Conservation (phyloP, 1,140 invertebrate species). For the Hylyphantes graminicola region DNA sequence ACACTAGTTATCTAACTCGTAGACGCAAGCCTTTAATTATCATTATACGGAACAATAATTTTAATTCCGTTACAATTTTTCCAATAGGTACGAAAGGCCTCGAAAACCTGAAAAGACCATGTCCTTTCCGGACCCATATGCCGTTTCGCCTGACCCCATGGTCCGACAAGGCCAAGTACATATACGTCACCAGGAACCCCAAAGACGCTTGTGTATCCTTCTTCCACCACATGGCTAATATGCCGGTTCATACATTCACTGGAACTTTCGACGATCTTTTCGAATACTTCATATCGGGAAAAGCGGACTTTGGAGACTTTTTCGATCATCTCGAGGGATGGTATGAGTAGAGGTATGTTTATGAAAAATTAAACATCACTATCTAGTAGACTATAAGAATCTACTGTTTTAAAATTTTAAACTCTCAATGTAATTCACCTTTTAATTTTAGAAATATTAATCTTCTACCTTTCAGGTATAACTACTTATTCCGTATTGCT, state of each 20-base stretch:
- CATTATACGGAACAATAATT: too few relatives aligned
- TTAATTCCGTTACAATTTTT: neutral
- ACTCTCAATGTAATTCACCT: too few relatives aligned
- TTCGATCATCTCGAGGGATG: slow-evolving; percentile 67
- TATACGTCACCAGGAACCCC: slow-evolving; percentile 62
- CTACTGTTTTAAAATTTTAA: too few relatives aligned
- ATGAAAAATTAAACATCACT: slow-evolving; percentile 77
- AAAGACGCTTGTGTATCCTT: slow-evolving; percentile 62
- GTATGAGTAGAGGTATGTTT: slow-evolving; percentile 67
- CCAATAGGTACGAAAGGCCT: slow-evolving; percentile 19
- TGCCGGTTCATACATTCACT: slow-evolving; percentile 41
- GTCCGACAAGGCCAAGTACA: slow-evolving; percentile 69
- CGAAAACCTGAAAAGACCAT: slow-evolving; percentile 26
- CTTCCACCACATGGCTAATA: slow-evolving; percentile 59
- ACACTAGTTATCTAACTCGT: too few relatives aligned
- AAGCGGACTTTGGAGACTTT: slow-evolving; percentile 67
- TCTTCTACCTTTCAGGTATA: too few relatives aligned
- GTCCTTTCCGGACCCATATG: slow-evolving; percentile 70
- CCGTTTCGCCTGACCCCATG: slow-evolving; percentile 69
- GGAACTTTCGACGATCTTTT: slow-evolving; percentile 66
- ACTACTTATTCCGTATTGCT: too few relatives aligned
- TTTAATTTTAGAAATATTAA: too few relatives aligned
- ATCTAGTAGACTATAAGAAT: slow-evolving; percentile 75
- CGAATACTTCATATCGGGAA: slow-evolving; percentile 65
- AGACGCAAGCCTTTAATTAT: too few relatives aligned